Evolutionary conservation across 2,888 invertebrate species (phyloP).

Genomic region (Corythucha ciliata): DNA sequence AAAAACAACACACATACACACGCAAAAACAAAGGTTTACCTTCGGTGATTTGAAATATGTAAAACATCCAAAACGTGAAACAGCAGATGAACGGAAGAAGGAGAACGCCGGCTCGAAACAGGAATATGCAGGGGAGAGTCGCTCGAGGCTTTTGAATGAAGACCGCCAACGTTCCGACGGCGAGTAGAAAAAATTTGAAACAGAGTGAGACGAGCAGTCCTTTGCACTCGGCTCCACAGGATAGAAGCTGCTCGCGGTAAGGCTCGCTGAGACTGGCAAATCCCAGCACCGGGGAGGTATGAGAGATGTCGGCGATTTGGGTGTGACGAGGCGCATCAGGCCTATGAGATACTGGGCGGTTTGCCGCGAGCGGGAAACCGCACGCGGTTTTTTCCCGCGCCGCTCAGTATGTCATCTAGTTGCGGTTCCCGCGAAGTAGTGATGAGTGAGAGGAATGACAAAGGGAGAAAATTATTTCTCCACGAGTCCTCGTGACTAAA

Average conservation of each 20-base stretch:
- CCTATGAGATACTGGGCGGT: no score
- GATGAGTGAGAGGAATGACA: no score
- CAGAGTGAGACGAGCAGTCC: conserved; percentile 83
- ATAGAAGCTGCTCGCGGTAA: conserved; percentile 60
- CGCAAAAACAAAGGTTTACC: no score
- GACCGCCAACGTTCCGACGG: conserved; percentile 86
- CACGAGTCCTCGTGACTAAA: no score
- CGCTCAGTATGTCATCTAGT: no score
- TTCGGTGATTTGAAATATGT: conserved; percentile 65
- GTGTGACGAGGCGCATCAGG: no score
- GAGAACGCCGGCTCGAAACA: conserved; percentile 82
- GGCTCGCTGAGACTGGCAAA: conserved; percentile 53
- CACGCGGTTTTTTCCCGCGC: no score
- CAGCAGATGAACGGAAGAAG: conserved; percentile 81
- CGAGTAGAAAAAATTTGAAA: conserved; percentile 80
- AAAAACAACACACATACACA: no score
- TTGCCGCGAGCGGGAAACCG: no score
- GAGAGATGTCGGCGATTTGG: no score
- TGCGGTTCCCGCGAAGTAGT: no score
- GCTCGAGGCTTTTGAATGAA: conserved; percentile 76
- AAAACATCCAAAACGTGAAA: conserved; percentile 97
- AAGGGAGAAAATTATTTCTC: no score
- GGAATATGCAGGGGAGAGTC: conserved; percentile 81
- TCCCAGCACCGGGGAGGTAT: conserved; percentile 60
- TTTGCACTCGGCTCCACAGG: conserved; percentile 88